Base-by-base conservation (phyloP, 1,140 invertebrate species). In the Drosophila subpulchrella region DNA sequence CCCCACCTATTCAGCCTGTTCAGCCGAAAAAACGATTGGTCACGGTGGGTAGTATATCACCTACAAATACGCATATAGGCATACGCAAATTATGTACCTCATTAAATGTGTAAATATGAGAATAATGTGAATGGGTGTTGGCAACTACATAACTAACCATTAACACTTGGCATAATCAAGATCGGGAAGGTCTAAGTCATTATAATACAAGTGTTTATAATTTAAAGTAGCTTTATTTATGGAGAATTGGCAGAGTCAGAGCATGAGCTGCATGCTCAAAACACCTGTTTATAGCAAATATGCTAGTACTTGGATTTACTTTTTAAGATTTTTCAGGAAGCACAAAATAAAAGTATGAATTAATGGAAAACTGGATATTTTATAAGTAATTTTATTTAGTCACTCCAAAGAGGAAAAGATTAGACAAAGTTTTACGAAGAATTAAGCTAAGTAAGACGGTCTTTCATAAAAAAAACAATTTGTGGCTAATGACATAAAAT, bases 81-180 rank as follows among this genome's bases (percentile, higher is more conserved):
- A 15, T 44, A 30, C 20, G 44, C 24, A 20, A 20, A 66, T 68
- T 66, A 63, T 68, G 60, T 66, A 53, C 30, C 65, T 66, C 62
- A 65, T 68, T 42, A 58, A 56, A 68, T 17, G 42, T 58, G 44
- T 58, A 50, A 50, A 71, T 50, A 41, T 44, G 48, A 39, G 30
- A 68, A 68, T 38, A 63, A 66, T 44, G 30, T 15, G 41, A 50
- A 41, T 63, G 61, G 38, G 61, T 53, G 46, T 36, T 27, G 56
- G 56, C 20, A 61, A 11, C 39, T 20, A 20, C 27, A 27, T 10
- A 39, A 63, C 39, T 36, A 57, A 44, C 12, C 55, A 60, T 60
- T 44, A 36, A 60, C 32, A 41, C 55, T 15, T 32, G 15, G 6
- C 13, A 15, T 10, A 24, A 15, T 32, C 10, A 11, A 44, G 32